phyloP scores from a whole-genome alignment of 2,113 vertebrate genomes.

The Lasiurus cinereus region DNA sequence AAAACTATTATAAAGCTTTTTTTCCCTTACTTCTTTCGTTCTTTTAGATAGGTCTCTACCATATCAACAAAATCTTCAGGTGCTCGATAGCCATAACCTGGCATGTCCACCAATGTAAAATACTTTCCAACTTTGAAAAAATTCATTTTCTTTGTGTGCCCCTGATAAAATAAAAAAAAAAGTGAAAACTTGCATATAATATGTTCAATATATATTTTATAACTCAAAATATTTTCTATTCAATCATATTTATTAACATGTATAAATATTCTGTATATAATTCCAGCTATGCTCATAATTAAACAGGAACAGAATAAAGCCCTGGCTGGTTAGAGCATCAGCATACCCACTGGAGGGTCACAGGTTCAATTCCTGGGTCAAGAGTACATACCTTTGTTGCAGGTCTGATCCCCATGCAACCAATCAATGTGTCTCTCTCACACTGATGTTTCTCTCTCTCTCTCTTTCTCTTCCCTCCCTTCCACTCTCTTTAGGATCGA shows the following conservation, averaged over 20 bases:
- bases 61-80: conserved; percentile 95
- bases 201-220: conserved; percentile 42
- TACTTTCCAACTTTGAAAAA: conserved; percentile 95
- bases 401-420: too few species aligned
- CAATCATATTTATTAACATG: conserved; percentile 50
- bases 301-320: neutral
- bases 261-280: neutral
- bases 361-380: too few species aligned
- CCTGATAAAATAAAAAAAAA: conserved; percentile 87
- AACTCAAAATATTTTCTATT: conserved; percentile 49
- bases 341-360: too few species aligned
- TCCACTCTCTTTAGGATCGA: too few species aligned
- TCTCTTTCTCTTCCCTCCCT: too few species aligned
- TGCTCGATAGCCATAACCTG: conserved; percentile 95
- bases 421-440: too few species aligned
- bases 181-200: conserved; percentile 27
- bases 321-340: too few species aligned
- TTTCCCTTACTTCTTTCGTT: conserved; percentile 90
- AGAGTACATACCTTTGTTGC: too few species aligned
- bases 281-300: neutral
- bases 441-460: too few species aligned
- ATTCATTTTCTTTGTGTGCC: conserved; percentile 98
- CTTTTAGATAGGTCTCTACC: conserved; percentile 95
- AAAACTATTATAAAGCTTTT: neutral
- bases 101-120: conserved; percentile 97